Evolutionary conservation across 2,888 invertebrate genomes (phyloP).

Genomic region (Horisme vitalbata): DNA sequence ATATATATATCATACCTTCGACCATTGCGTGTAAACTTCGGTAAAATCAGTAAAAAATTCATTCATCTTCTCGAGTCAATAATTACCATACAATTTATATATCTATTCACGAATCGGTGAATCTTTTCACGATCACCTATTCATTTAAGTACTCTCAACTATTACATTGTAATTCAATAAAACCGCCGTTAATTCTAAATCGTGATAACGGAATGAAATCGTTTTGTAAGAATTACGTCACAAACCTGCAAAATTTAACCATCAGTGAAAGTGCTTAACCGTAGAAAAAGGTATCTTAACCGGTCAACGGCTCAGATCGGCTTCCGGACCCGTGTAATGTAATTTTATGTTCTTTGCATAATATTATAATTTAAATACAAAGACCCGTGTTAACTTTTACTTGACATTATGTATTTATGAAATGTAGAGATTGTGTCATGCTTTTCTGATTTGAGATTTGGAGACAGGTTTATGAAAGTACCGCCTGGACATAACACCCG

Average conservation of each 20-base stretch:
- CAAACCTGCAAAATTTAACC: conserved; percentile 57
- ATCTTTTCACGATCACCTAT: not conserved
- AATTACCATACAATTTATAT: too few relatives aligned
- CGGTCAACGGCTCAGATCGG: conserved; percentile 45
- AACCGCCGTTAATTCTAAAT: conserved; percentile 6
- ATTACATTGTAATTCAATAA: conserved; percentile 1
- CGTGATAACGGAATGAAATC: conserved; percentile 50
- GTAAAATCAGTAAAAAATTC: too few relatives aligned
- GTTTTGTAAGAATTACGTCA: conserved; percentile 57
- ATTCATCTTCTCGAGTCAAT: too few relatives aligned
- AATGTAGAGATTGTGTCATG: not conserved
- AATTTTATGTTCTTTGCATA: conserved; percentile 30
- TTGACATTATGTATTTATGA: conserved; percentile 3
- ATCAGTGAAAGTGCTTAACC: conserved; percentile 64
- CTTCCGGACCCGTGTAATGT: conserved; percentile 23
- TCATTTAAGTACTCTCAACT: not conserved
- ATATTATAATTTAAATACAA: conserved; percentile 23
- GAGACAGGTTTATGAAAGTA: too few relatives aligned
- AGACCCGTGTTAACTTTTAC: conserved; percentile 19
- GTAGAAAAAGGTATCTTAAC: conserved; percentile 46
- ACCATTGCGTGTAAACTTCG: too few relatives aligned
- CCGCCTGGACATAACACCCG: too few relatives aligned
- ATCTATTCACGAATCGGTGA: not conserved
- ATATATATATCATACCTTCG: too few relatives aligned
- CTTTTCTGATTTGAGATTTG: not conserved